A percentile compares a stretch with the other conserved stretches of the same genome.
These are phyloP conservation scores for Formicarius rufipectus DNA, from an alignment of 2,113 vertebrate species.

Conservation along the genomic window DNA sequence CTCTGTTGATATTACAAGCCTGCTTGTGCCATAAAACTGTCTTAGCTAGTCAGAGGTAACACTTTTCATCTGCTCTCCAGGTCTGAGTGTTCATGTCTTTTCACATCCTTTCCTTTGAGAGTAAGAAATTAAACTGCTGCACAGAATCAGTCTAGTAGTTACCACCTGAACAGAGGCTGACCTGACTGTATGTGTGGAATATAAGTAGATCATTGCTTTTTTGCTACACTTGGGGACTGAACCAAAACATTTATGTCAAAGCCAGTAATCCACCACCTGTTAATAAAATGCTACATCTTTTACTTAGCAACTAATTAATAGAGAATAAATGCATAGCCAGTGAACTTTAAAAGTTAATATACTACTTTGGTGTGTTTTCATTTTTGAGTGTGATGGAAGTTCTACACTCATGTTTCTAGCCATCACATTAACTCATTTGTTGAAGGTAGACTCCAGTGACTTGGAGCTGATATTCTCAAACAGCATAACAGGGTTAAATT, in stretches of 20 bases:
- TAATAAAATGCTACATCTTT: background rate
- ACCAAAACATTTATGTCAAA: background rate
- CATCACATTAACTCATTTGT: background rate
- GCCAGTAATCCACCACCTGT: background rate
- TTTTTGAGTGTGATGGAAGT: background rate
- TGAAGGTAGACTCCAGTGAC: background rate
- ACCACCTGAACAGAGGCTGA: background rate
- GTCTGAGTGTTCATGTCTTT: background rate
- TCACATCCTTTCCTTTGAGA: background rate
- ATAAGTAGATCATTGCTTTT: background rate
- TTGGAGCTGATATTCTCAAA: background rate
- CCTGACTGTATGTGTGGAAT: background rate
- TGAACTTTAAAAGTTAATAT: background rate
- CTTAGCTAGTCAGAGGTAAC: background rate
- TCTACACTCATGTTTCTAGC: background rate
- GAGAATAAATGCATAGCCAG: background rate
- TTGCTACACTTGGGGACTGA: background rate
- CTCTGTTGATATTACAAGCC: accelerated
- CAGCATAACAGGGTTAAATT: background rate
- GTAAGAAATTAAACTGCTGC: background rate
- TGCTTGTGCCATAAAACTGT: background rate
- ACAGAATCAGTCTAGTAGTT: background rate
- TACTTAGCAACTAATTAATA: background rate
- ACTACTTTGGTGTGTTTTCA: background rate
- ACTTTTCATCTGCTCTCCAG: background rate